Conservation (phyloP, 2,113 vertebrate species). For the Scartelaos histophorus region DNA sequence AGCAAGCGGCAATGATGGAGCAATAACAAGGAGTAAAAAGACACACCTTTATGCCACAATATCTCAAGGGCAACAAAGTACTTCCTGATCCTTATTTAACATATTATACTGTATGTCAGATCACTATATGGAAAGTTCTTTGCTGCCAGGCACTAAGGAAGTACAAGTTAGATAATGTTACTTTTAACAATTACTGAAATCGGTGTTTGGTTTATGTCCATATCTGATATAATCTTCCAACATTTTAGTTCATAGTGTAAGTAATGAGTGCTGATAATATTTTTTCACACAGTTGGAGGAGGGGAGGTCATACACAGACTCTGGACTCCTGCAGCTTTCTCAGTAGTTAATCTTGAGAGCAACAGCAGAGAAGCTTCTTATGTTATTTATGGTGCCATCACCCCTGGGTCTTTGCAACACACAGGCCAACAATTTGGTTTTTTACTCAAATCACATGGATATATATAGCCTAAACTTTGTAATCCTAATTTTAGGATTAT, state of each 20-base stretch:
- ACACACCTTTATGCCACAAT: background rate
- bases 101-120: too few species aligned
- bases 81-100: too few species aligned
- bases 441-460: background rate
- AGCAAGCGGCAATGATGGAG: background rate
- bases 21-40: background rate
- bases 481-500: background rate
- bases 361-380: conserved; percentile 65
- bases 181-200: too few species aligned
- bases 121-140: too few species aligned
- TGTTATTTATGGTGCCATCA: conserved; percentile 57
- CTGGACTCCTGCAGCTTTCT: conserved; percentile 23
- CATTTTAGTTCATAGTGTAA: background rate
- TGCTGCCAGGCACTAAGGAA: too few species aligned
- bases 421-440: background rate
- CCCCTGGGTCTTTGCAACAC: conserved; percentile 10
- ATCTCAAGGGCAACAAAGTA: too few species aligned
- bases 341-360: conserved; percentile 49
- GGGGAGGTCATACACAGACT: conserved; percentile 4
- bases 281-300: background rate
- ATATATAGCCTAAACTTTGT: background rate
- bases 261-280: background rate
- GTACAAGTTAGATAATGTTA: too few species aligned
- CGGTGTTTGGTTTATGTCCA: background rate
- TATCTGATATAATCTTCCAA: background rate